These are phyloP conservation scores for Adineta ricciae DNA, from an alignment of 2,888 invertebrate genomes.

Conservation along the genomic window DNA sequence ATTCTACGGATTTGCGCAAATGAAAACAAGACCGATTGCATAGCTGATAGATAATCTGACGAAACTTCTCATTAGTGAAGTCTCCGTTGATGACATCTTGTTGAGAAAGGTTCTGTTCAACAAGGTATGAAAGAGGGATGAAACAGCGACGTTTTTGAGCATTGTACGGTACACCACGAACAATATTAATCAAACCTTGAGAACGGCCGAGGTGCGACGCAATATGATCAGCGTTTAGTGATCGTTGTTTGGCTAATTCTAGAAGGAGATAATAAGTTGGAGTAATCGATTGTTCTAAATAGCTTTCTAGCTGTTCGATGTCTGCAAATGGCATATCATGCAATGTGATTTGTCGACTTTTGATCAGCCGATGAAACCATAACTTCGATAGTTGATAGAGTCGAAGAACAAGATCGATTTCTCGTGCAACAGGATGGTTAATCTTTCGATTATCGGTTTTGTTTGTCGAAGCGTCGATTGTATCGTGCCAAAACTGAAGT, in stretches of 20 bases:
- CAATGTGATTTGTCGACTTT: conserved; percentile 11
- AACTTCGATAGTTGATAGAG: neutral
- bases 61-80: neutral
- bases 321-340: neutral
- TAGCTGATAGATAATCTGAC: neutral
- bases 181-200: neutral
- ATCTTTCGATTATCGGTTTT: neutral
- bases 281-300: conserved; percentile 13
- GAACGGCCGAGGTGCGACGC: neutral
- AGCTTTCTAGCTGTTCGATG: neutral
- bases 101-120: neutral
- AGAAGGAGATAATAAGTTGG: conserved; percentile 7
- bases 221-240: conserved; percentile 18
- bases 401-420: neutral
- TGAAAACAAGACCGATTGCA: conserved; percentile 9
- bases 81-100: conserved; percentile 3
- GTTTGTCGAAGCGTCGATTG: neutral
- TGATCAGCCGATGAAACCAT: conserved; percentile 14
- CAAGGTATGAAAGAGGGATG: neutral
- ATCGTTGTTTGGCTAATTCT: neutral
- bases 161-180: neutral
- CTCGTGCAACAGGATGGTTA: conserved; percentile 10
- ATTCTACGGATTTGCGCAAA: neutral
- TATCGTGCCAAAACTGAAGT: conserved; percentile 9
- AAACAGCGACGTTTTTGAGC: neutral